Percentiles rank a stretch among this genome's conserved stretches.
These are phyloP conservation scores for Hyles vespertilio DNA, from an alignment of 1,140 invertebrate genomes.

Conservation along the genomic window DNA sequence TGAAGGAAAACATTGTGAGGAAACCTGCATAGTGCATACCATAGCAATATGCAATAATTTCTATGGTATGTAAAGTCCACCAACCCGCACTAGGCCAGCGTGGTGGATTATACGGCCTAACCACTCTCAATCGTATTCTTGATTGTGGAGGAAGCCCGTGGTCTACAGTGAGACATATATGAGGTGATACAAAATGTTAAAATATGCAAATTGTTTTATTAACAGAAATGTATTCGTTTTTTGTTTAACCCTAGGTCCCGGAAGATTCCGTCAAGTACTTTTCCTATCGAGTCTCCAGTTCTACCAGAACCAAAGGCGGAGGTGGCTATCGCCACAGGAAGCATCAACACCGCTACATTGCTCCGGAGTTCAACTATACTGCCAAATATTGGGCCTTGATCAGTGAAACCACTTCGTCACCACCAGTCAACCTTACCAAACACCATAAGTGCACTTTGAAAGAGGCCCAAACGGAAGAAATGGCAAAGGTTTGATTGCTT, in stretches of 20 bases:
- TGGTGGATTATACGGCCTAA: too few relatives aligned
- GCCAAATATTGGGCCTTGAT: slow-evolving; percentile 66
- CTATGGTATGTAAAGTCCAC: too few relatives aligned
- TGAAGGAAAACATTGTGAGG: too few relatives aligned
- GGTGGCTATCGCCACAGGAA: slow-evolving; percentile 58
- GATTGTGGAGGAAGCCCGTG: too few relatives aligned
- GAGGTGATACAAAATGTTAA: too few relatives aligned
- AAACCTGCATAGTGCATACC: too few relatives aligned
- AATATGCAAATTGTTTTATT: background rate
- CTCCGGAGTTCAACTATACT: slow-evolving; percentile 65
- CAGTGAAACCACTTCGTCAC: slow-evolving; percentile 54
- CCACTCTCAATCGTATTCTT: too few relatives aligned
- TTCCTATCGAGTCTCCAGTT: slow-evolving; percentile 64
- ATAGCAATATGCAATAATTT: too few relatives aligned
- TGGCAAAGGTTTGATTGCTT: slow-evolving; percentile 44
- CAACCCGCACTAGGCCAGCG: too few relatives aligned
- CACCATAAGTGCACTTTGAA: slow-evolving; percentile 65
- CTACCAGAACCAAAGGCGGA: slow-evolving; percentile 58
- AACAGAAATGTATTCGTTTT: background rate
- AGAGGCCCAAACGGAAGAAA: slow-evolving; percentile 55
- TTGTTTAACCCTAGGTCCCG: slow-evolving; percentile 39
- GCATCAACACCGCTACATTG: slow-evolving; percentile 63
- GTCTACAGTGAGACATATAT: too few relatives aligned
- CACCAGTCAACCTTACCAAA: slow-evolving; percentile 43
- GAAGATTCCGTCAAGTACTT: slow-evolving; percentile 60